Base-by-base conservation (phyloP, 2,888 invertebrate genomes). In the Mythimna lalbum region DNA sequence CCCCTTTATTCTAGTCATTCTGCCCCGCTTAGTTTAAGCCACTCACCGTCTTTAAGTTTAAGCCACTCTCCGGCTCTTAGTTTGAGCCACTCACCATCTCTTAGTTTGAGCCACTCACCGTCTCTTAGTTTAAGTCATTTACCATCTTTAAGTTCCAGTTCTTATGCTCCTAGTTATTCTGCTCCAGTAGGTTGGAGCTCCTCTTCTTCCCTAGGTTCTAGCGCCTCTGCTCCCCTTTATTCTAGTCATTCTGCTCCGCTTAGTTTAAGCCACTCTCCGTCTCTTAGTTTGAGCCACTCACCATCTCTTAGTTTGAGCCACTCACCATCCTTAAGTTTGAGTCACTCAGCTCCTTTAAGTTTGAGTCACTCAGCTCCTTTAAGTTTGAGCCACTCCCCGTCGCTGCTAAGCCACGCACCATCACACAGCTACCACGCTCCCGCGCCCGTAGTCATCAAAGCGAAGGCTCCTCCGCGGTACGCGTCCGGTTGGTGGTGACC, bases 401-500 rank as follows among this genome's bases (percentile, higher is more conserved):
- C 72, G 55, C 43, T 70, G 36, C 43, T 73, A 10, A 53, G 63
- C 53, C 49, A 63, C 27, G 36, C 62, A 14, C 39, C 55, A 9
- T 47, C 27, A 9, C 75, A 69, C 59, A 59, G 56, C 17, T 57
- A 69, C 31, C 56, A 70, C 31, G 49, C 21, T 4, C 56, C 17
- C 17, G 43, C 43, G 5, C 81, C 84, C 7, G 66, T 79, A 53
- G 31, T 81, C 53, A 56, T 88, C 63, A 86, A 80, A 63, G 70
- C 81, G 17, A 80, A 82, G 70, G 66, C 80, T 19, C 61, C 82
- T 21, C 74, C 66, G 0, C 59, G 72, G 21, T 80, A 80, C 36
- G 68, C 76, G 10, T 77, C 83, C 23, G 83, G 81, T 21, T 84
- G 84, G 84, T 84, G 82, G 69, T 73, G 36, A 68, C 1, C 36